Base-by-base conservation (phyloP, 1,140 invertebrate genomes). In the Micrasema minimum region DNA sequence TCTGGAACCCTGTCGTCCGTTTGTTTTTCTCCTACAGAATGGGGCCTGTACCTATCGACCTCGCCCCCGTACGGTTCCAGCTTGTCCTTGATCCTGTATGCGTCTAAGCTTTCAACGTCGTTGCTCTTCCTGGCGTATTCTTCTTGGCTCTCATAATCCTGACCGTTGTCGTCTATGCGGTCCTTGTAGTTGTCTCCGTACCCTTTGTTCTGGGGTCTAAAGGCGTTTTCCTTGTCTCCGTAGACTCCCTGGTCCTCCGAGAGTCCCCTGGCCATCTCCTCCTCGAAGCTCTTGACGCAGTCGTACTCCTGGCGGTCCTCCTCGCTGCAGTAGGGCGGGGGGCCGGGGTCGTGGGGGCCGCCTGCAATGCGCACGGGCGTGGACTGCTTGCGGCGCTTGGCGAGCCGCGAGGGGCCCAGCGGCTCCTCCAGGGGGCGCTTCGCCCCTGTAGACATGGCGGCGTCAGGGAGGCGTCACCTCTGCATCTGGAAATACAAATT, bases 391-490 rank as follows among this genome's bases (percentile, higher is more conserved):
- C 74, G 74, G 31, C 74, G 66, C 74, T 75, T 75, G 46, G 69
- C 66, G 59, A 59, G 69, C 66, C 62, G 53, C 50, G 69, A 38
- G 45, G 69, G 41, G 26, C 59, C 45, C 53, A 68, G 65, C 64
- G 65, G 43, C 55, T 50, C 62, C 70, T 67, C 59, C 41, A 66
- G 65, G 45, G 69, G 59, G 61, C 70, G 70, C 70, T 72, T 72
- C 45, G 70, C 70, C 70, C 74, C 74, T 53, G 74, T 65, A 51
- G 74, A 75, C 74, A 75, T 75, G 70, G 41, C 70, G 67, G 70
- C 74, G 70, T 72, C 73, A 53, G 50, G 74, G 72, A 55, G 65
- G 68, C 74, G 74, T 72, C 74, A 75, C 66, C 74, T 72, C 74
- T 67, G 74, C 74, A 75, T 75, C 74, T 75, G 74, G 31, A 75